Conservation (phyloP, 2,797 vertebrate genomes). For the Taenioides sp. region DNA sequence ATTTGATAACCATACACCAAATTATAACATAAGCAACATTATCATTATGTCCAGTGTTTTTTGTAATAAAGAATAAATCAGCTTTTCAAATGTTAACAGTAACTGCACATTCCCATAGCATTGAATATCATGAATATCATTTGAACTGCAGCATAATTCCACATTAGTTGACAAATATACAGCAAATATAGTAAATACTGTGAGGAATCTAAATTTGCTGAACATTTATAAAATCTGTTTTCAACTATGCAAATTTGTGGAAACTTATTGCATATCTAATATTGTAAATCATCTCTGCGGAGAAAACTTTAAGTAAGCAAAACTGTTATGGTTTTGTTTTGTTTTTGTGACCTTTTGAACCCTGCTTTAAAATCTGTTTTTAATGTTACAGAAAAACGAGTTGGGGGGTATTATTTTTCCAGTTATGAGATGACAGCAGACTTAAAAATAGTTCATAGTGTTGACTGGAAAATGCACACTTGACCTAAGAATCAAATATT, state of each 20-base stretch:
- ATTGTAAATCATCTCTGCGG: background rate
- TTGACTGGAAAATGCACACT: background rate
- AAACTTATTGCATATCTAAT: background rate
- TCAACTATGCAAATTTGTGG: background rate
- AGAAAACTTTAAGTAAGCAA: background rate
- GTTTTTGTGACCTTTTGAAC: background rate
- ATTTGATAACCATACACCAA: too few relatives aligned
- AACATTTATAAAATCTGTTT: background rate
- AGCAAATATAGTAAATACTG: constrained; percentile 22
- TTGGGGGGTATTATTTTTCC: background rate
- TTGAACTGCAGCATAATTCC: constrained; percentile 29
- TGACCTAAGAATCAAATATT: background rate
- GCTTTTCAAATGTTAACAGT: too few relatives aligned
- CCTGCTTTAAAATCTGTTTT: background rate
- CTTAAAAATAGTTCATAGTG: background rate
- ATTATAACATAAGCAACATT: too few relatives aligned
- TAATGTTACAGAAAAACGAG: background rate
- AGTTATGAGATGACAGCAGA: background rate
- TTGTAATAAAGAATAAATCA: too few relatives aligned
- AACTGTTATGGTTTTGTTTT: background rate
- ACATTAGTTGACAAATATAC: constrained; percentile 28
- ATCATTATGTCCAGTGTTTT: too few relatives aligned
- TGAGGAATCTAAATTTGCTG: constrained; percentile 29
- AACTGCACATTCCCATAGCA: constrained; percentile 20
- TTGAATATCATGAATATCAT: constrained; percentile 3